Conservation (phyloP, 2,797 vertebrate genomes). For the Pantherophis vulpinus region DNA sequence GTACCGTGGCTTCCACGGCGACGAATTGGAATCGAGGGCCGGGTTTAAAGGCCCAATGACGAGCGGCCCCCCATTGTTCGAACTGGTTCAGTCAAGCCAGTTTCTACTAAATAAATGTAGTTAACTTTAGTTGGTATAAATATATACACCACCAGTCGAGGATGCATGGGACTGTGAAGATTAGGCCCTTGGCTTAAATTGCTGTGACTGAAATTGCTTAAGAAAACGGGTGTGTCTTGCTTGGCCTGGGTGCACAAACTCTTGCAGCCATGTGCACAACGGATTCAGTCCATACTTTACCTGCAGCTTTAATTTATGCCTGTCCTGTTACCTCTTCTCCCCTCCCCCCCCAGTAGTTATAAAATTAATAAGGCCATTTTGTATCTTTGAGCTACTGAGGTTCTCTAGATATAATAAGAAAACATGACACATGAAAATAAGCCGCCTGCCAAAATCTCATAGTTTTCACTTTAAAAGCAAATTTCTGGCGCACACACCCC, state of each 20-base stretch:
- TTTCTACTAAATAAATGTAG: not conserved
- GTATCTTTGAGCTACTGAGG: not conserved
- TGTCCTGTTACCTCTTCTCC: not conserved
- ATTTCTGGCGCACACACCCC: not conserved
- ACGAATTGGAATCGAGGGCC: not conserved
- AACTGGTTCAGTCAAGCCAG: too few relatives aligned
- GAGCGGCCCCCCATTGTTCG: not conserved
- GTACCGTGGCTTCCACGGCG: not conserved
- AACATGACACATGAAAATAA: not conserved
- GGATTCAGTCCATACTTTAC: not conserved
- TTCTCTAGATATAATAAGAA: not conserved
- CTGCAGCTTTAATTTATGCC: not conserved
- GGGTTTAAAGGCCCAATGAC: not conserved
- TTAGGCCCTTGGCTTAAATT: not conserved
- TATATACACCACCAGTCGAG: not conserved
- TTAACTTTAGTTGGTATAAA: not conserved
- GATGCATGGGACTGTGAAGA: not conserved
- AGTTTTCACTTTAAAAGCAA: not conserved
- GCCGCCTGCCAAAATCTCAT: not conserved
- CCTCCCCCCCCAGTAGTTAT: rapidly evolving
- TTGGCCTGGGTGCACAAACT: not conserved
- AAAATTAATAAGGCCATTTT: not conserved
- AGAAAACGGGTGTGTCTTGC: not conserved
- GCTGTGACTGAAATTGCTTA: too few relatives aligned
- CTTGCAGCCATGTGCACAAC: not conserved